Percentiles rank a stretch among this genome's conserved stretches.
These are phyloP conservation scores for Polymixis lichenea DNA, from an alignment of 2,888 invertebrate genomes.

Conservation along the genomic window DNA sequence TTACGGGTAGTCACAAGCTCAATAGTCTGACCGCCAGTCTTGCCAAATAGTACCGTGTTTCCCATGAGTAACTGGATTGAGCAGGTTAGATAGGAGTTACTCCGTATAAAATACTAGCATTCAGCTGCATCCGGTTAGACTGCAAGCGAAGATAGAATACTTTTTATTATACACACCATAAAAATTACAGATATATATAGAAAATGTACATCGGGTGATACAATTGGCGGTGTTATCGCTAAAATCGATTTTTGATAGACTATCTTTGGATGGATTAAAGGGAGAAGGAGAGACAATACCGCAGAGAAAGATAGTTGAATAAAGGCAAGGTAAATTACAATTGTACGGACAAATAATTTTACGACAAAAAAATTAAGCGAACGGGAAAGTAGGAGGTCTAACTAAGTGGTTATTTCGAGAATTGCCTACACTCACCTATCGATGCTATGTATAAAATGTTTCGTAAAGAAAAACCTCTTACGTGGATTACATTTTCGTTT, in stretches of 20 bases:
- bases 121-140: neutral
- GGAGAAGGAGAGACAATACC: no score
- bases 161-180: no score
- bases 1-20: neutral
- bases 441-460: conserved; percentile 7
- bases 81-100: neutral
- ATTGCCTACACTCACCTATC: neutral
- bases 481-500: conserved; percentile 39
- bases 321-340: neutral
- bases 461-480: conserved; percentile 38
- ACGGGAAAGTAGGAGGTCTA: neutral
- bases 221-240: no score
- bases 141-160: neutral
- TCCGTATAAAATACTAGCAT: neutral
- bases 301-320: no score
- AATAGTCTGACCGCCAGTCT: neutral
- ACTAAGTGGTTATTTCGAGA: conserved; percentile 14
- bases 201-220: no score
- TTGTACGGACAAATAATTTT: neutral
- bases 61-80: neutral
- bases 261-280: no score
- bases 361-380: neutral
- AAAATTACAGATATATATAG: no score
- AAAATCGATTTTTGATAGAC: no score
- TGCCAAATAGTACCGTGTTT: neutral